phyloP scores from a whole-genome alignment of 2,797 vertebrate species.

The Brotula barbata region DNA sequence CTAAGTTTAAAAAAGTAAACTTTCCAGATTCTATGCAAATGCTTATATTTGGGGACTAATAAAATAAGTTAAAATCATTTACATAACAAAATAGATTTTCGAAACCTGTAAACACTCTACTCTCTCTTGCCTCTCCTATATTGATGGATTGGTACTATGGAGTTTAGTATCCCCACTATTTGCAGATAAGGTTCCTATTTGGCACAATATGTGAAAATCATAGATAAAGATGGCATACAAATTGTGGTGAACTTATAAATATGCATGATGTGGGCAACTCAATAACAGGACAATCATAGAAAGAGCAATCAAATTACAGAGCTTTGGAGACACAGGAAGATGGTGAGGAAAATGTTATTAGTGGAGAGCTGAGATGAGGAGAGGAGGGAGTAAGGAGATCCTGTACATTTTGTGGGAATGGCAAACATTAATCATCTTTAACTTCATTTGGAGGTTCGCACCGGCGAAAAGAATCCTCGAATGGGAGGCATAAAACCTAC shows the following conservation, averaged over 20 bases:
- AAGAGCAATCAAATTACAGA: slow-evolving; percentile 79
- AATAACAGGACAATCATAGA: slow-evolving; percentile 76
- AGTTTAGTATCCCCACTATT: slow-evolving; percentile 48
- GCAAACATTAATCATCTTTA: slow-evolving; percentile 80
- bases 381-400: slow-evolving; percentile 65
- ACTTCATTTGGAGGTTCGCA: slow-evolving; percentile 75
- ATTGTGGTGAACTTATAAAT: slow-evolving; percentile 75
- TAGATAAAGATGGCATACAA: slow-evolving; percentile 65
- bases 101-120: too few relatives aligned
- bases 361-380: slow-evolving; percentile 68
- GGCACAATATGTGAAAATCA: slow-evolving; percentile 36
- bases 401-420: slow-evolving; percentile 69
- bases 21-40: too few relatives aligned
- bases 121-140: too few relatives aligned
- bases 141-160: too few relatives aligned
- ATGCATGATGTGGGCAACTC: slow-evolving; percentile 80
- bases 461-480: slow-evolving; percentile 66
- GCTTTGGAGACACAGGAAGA: slow-evolving; percentile 67
- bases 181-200: slow-evolving; percentile 40
- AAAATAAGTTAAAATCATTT: too few relatives aligned
- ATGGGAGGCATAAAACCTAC: slow-evolving; percentile 45
- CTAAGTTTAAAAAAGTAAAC: too few relatives aligned
- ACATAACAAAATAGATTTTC: too few relatives aligned
- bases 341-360: slow-evolving; percentile 80
- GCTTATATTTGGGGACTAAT: too few relatives aligned